Evolutionary conservation across 2,113 vertebrate species (phyloP), one percentile per base, ranked within the genome.

Genomic region (Dascyllus trimaculatus): DNA sequence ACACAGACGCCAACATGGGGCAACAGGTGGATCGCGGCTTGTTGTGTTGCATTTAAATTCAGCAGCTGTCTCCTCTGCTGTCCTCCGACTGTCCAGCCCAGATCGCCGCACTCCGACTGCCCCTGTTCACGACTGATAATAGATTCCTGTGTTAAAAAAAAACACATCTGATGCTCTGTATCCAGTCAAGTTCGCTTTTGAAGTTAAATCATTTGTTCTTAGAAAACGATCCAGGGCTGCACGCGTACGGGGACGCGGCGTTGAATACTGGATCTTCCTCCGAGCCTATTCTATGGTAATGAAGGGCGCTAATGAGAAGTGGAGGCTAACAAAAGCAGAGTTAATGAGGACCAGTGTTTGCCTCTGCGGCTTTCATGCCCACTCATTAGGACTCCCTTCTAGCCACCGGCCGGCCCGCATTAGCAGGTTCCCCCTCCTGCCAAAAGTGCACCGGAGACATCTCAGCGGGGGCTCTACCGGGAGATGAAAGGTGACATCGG

Each of bases 291-390:
- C 11, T 57, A 24, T 79, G 40, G 13, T 65, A 76, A 84, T 49
- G 21, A 79, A 66, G 19, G 57, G 14, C 0, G 46, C 67, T 83
- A 85, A 86, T 75, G 71, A 86, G 76, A 77, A 66, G 11, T 59
- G 13, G 58, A 82, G 54, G 71, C 71, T 71, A 78, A 88, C 80
- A 84, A 78, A 78, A 66, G 67, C 68, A 8, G 17, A 69, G 45
- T 79, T 85, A 85, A 84, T 79, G 81, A 85, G 81, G 51, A 78
- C 17, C 62, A 35, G 62, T 29, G 51, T 62, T 54, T 25, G 56
- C 40, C 18, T 54, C 52, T 4, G 7, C 24, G 59, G 38, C 77
- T 75, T 57, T 53, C 17, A 57, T 64, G 29, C 32, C 26, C 26
- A 59, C 68, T 78, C 77, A 58, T 81, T 79, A 76, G 45, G 49